These are phyloP conservation scores for Penelope pileata DNA, from an alignment of 2,113 vertebrate genomes.

Conservation along the genomic window DNA sequence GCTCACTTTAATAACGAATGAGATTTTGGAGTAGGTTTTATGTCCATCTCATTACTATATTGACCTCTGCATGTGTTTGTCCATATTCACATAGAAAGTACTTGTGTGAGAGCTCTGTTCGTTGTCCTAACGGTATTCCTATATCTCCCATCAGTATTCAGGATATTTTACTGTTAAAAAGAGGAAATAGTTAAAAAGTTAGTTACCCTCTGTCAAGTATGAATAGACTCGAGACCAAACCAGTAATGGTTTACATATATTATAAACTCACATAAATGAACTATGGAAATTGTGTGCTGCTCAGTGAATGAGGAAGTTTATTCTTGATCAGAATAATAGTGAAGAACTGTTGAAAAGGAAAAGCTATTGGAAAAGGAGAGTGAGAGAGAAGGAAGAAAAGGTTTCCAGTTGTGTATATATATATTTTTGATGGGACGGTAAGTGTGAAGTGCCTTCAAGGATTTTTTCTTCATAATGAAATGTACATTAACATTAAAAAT, in stretches of 20 bases:
- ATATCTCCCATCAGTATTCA: background rate
- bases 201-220: background rate
- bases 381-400: background rate
- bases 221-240: background rate
- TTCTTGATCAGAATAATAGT: background rate
- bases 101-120: background rate
- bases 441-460: background rate
- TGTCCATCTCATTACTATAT: background rate
- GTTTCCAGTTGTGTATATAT: background rate
- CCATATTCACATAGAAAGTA: background rate
- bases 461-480: constrained; percentile 10
- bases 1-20: background rate
- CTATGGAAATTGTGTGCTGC: background rate
- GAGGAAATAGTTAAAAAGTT: background rate
- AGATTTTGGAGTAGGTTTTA: background rate
- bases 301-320: background rate
- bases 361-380: background rate
- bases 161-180: background rate
- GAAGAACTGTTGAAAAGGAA: background rate
- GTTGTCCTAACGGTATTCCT: background rate
- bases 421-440: constrained; percentile 7
- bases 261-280: background rate
- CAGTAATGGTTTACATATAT: background rate
- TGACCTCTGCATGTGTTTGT: background rate
- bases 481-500: constrained; percentile 1